phyloP scores from a whole-genome alignment of 1,140 invertebrate species.

The Agrypnia vestita region DNA sequence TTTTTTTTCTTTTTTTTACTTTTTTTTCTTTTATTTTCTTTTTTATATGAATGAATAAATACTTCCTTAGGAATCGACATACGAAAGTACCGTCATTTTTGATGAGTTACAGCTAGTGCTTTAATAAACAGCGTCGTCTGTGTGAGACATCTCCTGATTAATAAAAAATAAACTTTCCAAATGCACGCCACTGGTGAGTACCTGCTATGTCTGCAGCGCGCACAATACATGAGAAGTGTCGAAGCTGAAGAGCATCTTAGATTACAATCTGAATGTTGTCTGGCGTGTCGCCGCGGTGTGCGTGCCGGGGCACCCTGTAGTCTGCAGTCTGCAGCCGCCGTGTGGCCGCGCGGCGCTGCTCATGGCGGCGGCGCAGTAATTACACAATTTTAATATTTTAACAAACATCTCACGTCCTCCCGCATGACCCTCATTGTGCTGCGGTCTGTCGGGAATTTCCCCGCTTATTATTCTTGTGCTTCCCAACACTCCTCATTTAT shows the following conservation, averaged over 20 bases:
- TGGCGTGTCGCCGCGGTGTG: neutral
- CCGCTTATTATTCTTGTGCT: neutral
- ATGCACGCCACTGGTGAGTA: too few relatives aligned
- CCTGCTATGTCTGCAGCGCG: too few relatives aligned
- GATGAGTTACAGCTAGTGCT: too few relatives aligned
- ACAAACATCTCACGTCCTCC: conserved; percentile 31
- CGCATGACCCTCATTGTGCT: conserved; percentile 20
- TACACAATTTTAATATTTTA: conserved; percentile 12
- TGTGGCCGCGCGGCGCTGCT: neutral
- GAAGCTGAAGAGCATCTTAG: neutral
- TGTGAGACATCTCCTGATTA: too few relatives aligned
- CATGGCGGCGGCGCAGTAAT: neutral
- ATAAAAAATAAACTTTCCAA: too few relatives aligned
- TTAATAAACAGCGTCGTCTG: too few relatives aligned
- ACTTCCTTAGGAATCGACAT: too few relatives aligned
- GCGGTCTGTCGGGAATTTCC: neutral
- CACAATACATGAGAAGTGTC: too few relatives aligned
- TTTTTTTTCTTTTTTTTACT: too few relatives aligned
- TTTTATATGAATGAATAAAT: too few relatives aligned
- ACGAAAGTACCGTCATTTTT: too few relatives aligned
- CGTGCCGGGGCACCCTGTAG: neutral
- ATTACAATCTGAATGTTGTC: conserved; percentile 3
- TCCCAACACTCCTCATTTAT: neutral
- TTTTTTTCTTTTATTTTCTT: too few relatives aligned
- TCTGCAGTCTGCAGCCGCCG: neutral